These are phyloP conservation scores for Falco concolor DNA, from an alignment of 2,797 vertebrate species.

Conservation along the genomic window DNA sequence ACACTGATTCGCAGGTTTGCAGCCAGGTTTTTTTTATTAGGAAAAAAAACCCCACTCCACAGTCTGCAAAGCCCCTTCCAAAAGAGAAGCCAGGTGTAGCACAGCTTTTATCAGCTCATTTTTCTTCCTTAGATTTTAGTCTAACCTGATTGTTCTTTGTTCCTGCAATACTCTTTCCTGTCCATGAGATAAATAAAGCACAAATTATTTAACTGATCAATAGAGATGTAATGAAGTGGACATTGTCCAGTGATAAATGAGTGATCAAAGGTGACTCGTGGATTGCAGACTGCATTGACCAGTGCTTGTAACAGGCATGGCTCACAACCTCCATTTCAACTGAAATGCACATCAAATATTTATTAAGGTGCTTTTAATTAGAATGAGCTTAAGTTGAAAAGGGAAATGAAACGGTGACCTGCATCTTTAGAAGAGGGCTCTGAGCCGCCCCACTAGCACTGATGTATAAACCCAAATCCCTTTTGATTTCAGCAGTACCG, in stretches of 20 bases:
- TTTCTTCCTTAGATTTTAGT: conserved; percentile 32
- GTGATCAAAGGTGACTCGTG: neutral
- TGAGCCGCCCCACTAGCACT: neutral
- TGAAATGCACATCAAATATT: neutral
- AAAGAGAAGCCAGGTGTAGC: neutral
- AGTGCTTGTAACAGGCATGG: fast-evolving
- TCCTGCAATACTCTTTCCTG: neutral
- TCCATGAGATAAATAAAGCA: neutral
- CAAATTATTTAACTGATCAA: conserved; percentile 6
- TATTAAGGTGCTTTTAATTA: neutral
- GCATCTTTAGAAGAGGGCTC: neutral
- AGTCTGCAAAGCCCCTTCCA: neutral
- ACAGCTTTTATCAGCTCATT: conserved; percentile 2
- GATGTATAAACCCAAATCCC: neutral
- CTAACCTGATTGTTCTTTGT: neutral
- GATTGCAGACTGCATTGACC: neutral
- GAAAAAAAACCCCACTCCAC: fast-evolving
- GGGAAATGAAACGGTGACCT: neutral
- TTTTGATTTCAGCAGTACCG: neutral
- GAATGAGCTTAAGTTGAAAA: neutral
- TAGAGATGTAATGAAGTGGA: conserved; percentile 23
- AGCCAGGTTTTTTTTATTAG: neutral
- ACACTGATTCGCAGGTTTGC: neutral
- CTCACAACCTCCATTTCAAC: neutral
- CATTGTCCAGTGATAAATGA: neutral